These are phyloP conservation scores for Drosophila sechellia DNA, from an alignment of 1,140 invertebrate genomes.

Conservation along the genomic window DNA sequence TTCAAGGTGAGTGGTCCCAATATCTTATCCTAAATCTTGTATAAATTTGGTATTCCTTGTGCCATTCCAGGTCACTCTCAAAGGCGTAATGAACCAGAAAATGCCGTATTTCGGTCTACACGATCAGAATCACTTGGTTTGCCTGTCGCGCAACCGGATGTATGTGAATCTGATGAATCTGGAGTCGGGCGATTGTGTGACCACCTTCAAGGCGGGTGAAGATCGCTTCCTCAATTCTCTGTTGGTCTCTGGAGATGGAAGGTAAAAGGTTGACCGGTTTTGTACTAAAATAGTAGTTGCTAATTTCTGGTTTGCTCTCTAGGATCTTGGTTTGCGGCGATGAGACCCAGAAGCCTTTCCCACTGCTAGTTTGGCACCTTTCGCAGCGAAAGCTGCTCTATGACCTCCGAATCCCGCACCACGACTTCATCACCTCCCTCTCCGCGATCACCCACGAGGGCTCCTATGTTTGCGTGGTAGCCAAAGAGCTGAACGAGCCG, in stretches of 20 bases:
- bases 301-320: conserved; percentile 16
- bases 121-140: conserved; percentile 91
- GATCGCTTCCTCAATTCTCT: conserved; percentile 95
- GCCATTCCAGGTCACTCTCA: conserved; percentile 86
- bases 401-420: conserved; percentile 93
- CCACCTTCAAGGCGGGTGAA: conserved; percentile 94
- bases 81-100: conserved; percentile 96
- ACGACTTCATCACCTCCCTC: conserved; percentile 93
- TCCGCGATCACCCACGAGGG: conserved; percentile 94
- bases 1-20: conserved; percentile 64
- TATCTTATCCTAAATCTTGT: background rate
- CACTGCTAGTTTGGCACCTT: conserved; percentile 94
- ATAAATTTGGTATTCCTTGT: background rate
- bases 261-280: conserved; percentile 84
- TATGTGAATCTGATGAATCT: conserved; percentile 96
- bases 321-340: conserved; percentile 95
- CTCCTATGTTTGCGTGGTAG: conserved; percentile 88
- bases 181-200: conserved; percentile 91
- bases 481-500: conserved; percentile 92
- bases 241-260: conserved; percentile 93
- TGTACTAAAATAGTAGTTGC: background rate
- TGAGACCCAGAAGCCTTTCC: conserved; percentile 96
- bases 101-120: conserved; percentile 95
- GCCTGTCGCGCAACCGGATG: conserved; percentile 94
- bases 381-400: conserved; percentile 93